Percentiles rank a stretch among this genome's conserved stretches.
These are phyloP conservation scores for Benthosema pterotum DNA, from an alignment of 2,797 vertebrate genomes.

Conservation along the genomic window DNA sequence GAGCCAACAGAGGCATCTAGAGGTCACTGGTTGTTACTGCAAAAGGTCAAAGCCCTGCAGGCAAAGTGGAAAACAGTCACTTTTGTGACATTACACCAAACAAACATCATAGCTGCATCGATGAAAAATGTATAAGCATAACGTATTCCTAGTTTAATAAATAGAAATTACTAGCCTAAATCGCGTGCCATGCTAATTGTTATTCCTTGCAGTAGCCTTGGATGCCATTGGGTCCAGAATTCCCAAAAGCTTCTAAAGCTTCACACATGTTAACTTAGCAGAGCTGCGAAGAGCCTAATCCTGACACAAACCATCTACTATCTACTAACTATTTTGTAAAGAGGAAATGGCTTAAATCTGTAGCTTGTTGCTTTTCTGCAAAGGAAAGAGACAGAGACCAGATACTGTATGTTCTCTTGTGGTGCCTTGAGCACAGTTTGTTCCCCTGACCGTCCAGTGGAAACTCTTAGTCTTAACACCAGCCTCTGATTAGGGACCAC, in stretches of 20 bases:
- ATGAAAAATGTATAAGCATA: no score
- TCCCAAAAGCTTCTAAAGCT: no score
- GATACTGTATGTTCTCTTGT: neutral
- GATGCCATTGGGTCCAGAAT: no score
- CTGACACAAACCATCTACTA: neutral
- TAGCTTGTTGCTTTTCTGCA: neutral
- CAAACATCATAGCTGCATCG: neutral
- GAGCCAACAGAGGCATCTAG: constrained; percentile 62
- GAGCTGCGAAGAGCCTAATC: no score
- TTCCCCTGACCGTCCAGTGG: constrained; percentile 31
- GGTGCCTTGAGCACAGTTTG: constrained; percentile 20
- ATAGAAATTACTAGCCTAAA: no score
- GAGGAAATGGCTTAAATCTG: neutral
- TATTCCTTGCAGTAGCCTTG: no score
- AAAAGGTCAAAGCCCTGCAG: neutral
- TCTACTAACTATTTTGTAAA: neutral
- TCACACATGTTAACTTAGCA: no score
- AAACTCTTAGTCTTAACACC: constrained; percentile 41
- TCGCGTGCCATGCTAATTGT: no score
- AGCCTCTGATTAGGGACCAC: constrained; percentile 40
- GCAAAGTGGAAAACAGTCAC: neutral
- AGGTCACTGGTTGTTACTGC: constrained; percentile 46
- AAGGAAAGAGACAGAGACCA: neutral
- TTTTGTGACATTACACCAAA: neutral
- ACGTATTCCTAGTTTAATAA: no score